phyloP scores from a whole-genome alignment of 2,113 vertebrate species.

The Gyps fulvus region DNA sequence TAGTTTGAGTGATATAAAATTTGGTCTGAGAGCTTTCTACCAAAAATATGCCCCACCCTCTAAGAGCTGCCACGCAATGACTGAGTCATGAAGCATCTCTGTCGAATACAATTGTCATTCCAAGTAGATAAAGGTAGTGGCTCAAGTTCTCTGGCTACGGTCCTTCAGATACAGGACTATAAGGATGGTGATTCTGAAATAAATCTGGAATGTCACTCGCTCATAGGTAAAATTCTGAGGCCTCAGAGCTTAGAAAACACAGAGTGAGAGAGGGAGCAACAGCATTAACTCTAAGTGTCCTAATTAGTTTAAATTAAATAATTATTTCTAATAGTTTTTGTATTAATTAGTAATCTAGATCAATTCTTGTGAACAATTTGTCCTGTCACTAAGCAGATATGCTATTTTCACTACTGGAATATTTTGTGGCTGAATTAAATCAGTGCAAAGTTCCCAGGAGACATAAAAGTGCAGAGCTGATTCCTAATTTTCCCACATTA shows the following conservation, averaged over 20 bases:
- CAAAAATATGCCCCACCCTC: background rate
- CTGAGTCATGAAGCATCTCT: background rate
- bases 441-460: background rate
- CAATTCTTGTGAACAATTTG: background rate
- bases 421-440: background rate
- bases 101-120: background rate
- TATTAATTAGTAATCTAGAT: constrained; percentile 9
- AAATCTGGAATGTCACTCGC: background rate
- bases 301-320: background rate
- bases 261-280: background rate
- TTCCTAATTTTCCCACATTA: background rate
- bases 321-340: background rate
- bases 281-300: background rate
- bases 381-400: background rate
- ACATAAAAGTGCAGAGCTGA: background rate
- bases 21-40: background rate
- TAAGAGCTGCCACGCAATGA: background rate
- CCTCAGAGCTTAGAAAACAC: background rate
- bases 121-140: background rate
- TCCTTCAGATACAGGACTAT: background rate
- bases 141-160: background rate
- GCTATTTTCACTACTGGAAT: background rate
- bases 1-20: background rate
- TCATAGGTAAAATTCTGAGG: background rate
- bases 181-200: background rate